Evolutionary conservation across 1,140 invertebrate species (phyloP).

Genomic region (Mizuhopecten yessoensis): DNA sequence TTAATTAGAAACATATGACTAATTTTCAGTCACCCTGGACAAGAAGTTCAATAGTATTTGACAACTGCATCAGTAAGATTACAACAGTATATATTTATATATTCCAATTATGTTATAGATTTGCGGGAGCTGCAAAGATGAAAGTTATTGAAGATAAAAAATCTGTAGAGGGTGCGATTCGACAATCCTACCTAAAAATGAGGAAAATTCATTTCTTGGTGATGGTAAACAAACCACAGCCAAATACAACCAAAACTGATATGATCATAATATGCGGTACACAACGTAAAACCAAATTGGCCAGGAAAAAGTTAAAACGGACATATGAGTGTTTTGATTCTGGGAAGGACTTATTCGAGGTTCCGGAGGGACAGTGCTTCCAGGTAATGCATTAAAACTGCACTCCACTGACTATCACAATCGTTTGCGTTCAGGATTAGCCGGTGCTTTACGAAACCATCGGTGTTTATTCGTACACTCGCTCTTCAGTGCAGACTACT

Average conservation of each 20-base stretch:
- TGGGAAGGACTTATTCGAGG: neutral
- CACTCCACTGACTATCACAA: neutral
- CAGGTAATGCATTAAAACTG: neutral
- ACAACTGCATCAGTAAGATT: too few relatives aligned
- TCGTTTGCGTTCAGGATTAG: neutral
- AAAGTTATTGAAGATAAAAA: neutral
- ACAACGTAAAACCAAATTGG: neutral
- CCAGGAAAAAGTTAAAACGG: neutral
- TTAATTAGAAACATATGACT: too few relatives aligned
- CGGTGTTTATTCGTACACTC: too few relatives aligned
- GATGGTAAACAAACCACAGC: neutral
- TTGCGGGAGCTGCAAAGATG: neutral
- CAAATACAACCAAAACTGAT: neutral
- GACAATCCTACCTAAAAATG: neutral
- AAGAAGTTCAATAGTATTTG: too few relatives aligned
- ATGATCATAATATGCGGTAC: neutral
- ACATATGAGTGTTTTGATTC: neutral
- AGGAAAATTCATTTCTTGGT: slow-evolving; percentile 32
- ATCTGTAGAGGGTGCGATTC: neutral
- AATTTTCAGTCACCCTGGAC: too few relatives aligned
- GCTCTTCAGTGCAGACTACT: too few relatives aligned
- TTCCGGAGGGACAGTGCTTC: neutral
- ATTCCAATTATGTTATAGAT: neutral
- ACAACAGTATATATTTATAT: too few relatives aligned
- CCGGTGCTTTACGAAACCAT: too few relatives aligned